Evolutionary conservation across 2,888 invertebrate species (phyloP).

Genomic region (Yponomeuta plumbellus): DNA sequence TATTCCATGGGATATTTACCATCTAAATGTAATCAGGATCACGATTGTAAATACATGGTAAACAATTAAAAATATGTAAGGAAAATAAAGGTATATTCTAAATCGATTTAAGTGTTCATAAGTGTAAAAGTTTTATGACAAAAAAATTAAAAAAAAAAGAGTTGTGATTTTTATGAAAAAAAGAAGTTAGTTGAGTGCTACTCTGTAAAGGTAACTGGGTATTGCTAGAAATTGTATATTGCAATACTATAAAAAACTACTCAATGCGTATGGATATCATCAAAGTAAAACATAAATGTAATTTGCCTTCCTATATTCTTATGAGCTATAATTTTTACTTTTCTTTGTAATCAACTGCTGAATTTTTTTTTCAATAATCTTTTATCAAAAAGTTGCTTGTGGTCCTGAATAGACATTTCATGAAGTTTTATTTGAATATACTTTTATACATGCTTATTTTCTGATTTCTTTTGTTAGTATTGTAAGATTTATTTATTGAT

Average conservation of each 20-base stretch:
- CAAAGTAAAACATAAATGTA: not conserved
- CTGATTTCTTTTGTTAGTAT: not conserved
- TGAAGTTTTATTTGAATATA: not conserved
- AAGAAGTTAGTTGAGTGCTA: not conserved
- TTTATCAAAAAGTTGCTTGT: not conserved
- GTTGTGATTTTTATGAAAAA: slow-evolving; percentile 29
- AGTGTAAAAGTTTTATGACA: slow-evolving; percentile 58
- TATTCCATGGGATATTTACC: not conserved
- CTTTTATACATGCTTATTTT: not conserved
- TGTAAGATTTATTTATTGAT: not conserved
- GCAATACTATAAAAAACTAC: not conserved
- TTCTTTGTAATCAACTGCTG: not conserved
- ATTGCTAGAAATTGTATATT: not conserved
- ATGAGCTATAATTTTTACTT: not conserved
- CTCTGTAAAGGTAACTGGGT: not conserved
- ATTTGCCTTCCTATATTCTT: not conserved
- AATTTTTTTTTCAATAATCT: not conserved
- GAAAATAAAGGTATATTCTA: slow-evolving; percentile 55
- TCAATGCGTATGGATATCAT: not conserved
- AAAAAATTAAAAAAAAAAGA: slow-evolving; percentile 40
- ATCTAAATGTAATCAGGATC: not conserved
- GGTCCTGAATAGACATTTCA: not conserved
- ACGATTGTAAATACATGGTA: not conserved
- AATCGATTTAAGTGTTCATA: slow-evolving; percentile 73
- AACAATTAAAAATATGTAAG: slow-evolving; percentile 15